Evolutionary conservation across 2,797 vertebrate genomes (phyloP), one percentile per base, ranked within the genome.

Genomic region (Falco novaeseelandiae): DNA sequence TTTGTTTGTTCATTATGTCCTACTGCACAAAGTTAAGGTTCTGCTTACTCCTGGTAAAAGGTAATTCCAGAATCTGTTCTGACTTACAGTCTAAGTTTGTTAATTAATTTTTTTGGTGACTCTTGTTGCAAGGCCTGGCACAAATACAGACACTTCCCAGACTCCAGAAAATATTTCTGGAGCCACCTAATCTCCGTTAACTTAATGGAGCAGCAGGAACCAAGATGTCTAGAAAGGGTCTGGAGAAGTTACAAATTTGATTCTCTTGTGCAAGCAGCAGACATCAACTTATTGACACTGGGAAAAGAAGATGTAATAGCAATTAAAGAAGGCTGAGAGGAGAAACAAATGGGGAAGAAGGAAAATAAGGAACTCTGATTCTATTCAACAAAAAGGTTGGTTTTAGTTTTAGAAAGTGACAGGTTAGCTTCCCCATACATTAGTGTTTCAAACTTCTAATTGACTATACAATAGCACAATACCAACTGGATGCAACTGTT

Each of bases 351-450:
- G 49, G 38, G 36, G 19, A 91, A 84, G 59, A 89, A 93, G 52
- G 38, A 86, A 95, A 95, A 83, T 29, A 83, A 91, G 38, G 32
- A 95, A 82, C 52, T 66, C 29, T 57, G 57, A 59, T 80, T 89
- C 72, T 66, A 52, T 88, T 82, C 27, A 96, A 87, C 29, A 79
- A 62, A 91, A 94, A 86, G 34, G 65, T 86, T 78, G 86, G 40
- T 27, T 90, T 93, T 30, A 67, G 52, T 72, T 95, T 83, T 52
- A 77, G 55, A 70, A 84, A 66, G 62, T 92, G 51, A 73, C 84
- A 80, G 6, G 26, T 77, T 85, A 87, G 52, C 52, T 71, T 90
- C 74, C 55, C 58, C 52, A 32, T 38, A 48, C 7, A 61, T 57
- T 65, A 80, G 59, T 23, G 22, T 57, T 92, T 84, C 59, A 57